Base-by-base conservation (phyloP, 2,797 vertebrate genomes). In the Squalus acanthias region DNA sequence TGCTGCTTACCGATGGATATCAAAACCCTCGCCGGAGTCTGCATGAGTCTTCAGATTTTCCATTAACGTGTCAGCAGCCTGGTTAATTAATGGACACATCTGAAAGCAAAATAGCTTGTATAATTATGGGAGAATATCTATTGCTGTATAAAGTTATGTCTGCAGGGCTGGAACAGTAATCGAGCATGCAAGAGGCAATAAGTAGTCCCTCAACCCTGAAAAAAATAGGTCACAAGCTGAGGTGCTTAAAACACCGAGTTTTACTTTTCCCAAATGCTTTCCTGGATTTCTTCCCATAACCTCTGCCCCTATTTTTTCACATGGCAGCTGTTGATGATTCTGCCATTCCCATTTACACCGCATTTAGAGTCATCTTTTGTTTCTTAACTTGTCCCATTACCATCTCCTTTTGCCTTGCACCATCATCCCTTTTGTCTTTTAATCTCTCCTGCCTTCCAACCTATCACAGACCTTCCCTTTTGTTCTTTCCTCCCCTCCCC, bases 1-100 rank as follows among this genome's bases (percentile, higher is more conserved):
- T 26, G 0, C 29, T 88, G 95, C 97, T 97, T 98, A 99, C 99
- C 97, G 99, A 97, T 99, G 98, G 97, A 99, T 98, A 97, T 99
- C 98, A 96, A 99, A 99, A 85, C 98, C 97, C 67, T 98, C 97
- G 87, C 98, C 98, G 7, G 98, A 98, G 97, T 98, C 98, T 29
- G 99, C 98, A 0, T 97, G 97, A 95, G 12, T 96, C 92, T 98
- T 97, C 97, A 99, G 97, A 97, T 99, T 99, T 96, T 96, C 97
- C 97, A 99, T 98, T 97, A 99, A 98, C 67, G 97, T 96, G 15
- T 98, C 97, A 4, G 98, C 98, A 96, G 98, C 98, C 96, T 98
- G 98, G 98, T 98, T 98, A 97, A 99, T 98, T 96, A 99, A 98
- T 0, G 99, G 99, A 97, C 97, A 98, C 98, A 99, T 98, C 99